phyloP scores from a whole-genome alignment of 2,888 invertebrate genomes.

The Xestia sexstrigata region DNA sequence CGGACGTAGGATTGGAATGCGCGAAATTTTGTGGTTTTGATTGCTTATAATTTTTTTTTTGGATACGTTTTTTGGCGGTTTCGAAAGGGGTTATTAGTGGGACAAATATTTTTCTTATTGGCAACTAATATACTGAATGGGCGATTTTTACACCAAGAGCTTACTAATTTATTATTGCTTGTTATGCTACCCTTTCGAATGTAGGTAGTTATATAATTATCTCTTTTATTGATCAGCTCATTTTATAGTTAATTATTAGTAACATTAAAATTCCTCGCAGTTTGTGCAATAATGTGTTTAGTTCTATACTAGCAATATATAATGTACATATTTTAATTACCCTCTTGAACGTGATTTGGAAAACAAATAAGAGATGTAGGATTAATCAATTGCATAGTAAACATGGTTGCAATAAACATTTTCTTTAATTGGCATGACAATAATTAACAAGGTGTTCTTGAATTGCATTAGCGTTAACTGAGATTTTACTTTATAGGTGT shows the following conservation, averaged over 20 bases:
- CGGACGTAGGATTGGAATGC: slow-evolving; percentile 7
- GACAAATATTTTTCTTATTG: too few relatives aligned
- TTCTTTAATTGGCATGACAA: slow-evolving; percentile 22
- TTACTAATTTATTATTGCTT: too few relatives aligned
- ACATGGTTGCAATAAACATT: slow-evolving; percentile 28
- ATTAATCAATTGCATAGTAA: slow-evolving; percentile 1
- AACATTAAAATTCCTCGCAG: neutral
- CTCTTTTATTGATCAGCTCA: neutral
- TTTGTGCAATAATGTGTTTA: neutral
- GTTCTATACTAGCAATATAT: neutral
- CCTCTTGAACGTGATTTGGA: slow-evolving; percentile 4
- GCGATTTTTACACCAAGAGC: too few relatives aligned
- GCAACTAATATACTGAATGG: too few relatives aligned
- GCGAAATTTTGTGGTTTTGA: slow-evolving; percentile 14
- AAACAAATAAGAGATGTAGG: neutral
- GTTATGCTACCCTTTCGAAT: neutral
- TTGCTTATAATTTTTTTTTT: neutral
- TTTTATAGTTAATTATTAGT: neutral
- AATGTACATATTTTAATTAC: slow-evolving; percentile 16
- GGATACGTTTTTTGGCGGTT: neutral
- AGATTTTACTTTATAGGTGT: neutral
- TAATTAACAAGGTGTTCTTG: neutral
- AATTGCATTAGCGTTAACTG: neutral
- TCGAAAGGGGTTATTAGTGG: neutral
- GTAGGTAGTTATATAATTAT: neutral